phyloP scores from a whole-genome alignment of 2,888 invertebrate species.

The Drosophila bunnanda region DNA sequence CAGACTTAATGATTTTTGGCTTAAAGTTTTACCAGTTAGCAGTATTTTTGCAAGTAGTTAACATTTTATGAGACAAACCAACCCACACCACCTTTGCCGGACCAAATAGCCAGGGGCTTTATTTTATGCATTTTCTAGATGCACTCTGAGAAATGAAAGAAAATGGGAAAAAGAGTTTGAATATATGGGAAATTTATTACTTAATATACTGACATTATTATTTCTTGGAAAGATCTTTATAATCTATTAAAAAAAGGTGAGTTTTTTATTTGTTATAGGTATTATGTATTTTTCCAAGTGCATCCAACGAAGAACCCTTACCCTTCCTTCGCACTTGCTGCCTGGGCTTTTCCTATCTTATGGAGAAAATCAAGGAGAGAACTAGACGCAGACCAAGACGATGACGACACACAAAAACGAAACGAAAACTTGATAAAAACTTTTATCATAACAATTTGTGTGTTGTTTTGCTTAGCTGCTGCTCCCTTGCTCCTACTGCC shows the following conservation, averaged over 20 bases:
- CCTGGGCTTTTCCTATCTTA: slow-evolving; percentile 53
- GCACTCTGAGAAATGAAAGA: not conserved
- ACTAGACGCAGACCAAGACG: slow-evolving; percentile 46
- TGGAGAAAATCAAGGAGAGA: slow-evolving; percentile 60
- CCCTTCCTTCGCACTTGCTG: slow-evolving; percentile 23
- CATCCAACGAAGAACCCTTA: slow-evolving; percentile 30
- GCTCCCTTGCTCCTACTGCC: slow-evolving; percentile 9
- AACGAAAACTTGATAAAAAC: slow-evolving; percentile 76
- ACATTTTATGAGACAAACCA: slow-evolving; percentile 70
- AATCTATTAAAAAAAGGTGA: too few species aligned
- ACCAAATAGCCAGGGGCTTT: slow-evolving; percentile 46
- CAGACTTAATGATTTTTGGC: slow-evolving; percentile 80
- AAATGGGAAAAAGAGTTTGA: not conserved
- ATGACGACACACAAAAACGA: slow-evolving; percentile 51
- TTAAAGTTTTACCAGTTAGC: slow-evolving; percentile 79
- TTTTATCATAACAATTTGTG: slow-evolving; percentile 80
- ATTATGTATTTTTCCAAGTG: not conserved
- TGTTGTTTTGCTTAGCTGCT: slow-evolving; percentile 62
- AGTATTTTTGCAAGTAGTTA: slow-evolving; percentile 79
- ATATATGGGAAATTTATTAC: too few species aligned
- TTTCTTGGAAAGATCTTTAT: too few species aligned
- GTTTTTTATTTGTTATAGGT: too few species aligned
- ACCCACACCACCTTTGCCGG: slow-evolving; percentile 41
- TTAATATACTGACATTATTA: too few species aligned
- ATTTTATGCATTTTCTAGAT: slow-evolving; percentile 63